Conservation (phyloP, 2,113 vertebrate species). For the Delphinapterus leucas region DNA sequence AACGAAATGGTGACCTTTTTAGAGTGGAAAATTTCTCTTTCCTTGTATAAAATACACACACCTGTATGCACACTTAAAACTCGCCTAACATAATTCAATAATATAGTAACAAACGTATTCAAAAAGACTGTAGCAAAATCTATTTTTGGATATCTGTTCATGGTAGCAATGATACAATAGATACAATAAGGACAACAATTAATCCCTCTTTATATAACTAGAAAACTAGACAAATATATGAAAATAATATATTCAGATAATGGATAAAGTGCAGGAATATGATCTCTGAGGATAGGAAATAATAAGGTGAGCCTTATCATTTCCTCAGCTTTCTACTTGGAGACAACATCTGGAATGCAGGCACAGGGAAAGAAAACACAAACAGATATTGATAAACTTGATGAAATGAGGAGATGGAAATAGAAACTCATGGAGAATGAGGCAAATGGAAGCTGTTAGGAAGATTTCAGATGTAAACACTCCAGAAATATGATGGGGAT, state of each 20-base stretch:
- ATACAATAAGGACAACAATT: neutral
- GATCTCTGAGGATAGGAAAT: too few relatives aligned
- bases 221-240: neutral
- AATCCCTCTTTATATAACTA: neutral
- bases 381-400: too few relatives aligned
- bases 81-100: neutral
- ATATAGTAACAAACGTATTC: neutral
- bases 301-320: too few relatives aligned
- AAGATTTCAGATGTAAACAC: too few relatives aligned
- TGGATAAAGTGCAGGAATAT: too few relatives aligned
- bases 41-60: neutral
- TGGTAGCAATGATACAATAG: neutral
- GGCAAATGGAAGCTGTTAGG: too few relatives aligned
- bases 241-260: neutral
- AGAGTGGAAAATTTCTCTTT: neutral
- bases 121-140: neutral
- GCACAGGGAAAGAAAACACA: too few relatives aligned
- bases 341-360: too few relatives aligned
- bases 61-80: neutral
- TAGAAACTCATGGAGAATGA: too few relatives aligned
- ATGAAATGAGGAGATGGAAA: too few relatives aligned
- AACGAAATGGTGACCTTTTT: neutral
- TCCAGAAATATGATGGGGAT: too few relatives aligned
- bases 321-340: too few relatives aligned
- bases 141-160: neutral